Evolutionary conservation across 2,888 invertebrate genomes (phyloP), one percentile per base, ranked within the genome.

Genomic region (Phyllotreta striolata): DNA sequence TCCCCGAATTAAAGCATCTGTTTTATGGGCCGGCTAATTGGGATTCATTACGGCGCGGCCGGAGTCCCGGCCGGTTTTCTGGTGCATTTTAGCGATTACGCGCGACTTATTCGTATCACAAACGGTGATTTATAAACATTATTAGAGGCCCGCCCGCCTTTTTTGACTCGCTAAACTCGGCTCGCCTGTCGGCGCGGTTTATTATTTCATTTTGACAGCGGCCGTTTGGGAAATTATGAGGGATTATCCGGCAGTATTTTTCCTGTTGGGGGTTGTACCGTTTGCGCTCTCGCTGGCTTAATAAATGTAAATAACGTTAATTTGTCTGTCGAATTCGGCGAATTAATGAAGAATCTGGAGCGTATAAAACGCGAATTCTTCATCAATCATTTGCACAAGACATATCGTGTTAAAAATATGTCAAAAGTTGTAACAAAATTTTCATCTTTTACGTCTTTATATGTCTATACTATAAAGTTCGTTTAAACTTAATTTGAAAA

Each of bases 101-200:
- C 69, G 68, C 70, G 77, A 75, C 77, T 77, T 77, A 76, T 77
- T 76, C 76, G 76, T 77, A 76, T 77, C 75, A 74, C 75, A 76
- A 77, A 77, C 76, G 71, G 72, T 77, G 76, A 78, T 78, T 78
- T 77, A 77, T 77, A 73, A 74, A 77, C 76, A 74, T 77, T 76
- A 76, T 77, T 73, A 75, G 72, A 74, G 73, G 70, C 65, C 70
- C 70, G 70, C 65, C 70, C 70, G 24, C 24, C 24, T 24, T 24
- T 73, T 71, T 73, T 71, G 73, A 73, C 66, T 68, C 49, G 58
- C 40, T 65, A 41, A 58, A 64, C 56, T 61, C 61, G 54, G 54
- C 61, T 38, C 12, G 38, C 56, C 24, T 24, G 24, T 54, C 54
- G 44, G 38, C 57, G 39, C 52, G 52, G 52, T 52, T 52, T 52